Conservation (phyloP, 2,797 vertebrate genomes). For the Pipistrellus pygmaeus region DNA sequence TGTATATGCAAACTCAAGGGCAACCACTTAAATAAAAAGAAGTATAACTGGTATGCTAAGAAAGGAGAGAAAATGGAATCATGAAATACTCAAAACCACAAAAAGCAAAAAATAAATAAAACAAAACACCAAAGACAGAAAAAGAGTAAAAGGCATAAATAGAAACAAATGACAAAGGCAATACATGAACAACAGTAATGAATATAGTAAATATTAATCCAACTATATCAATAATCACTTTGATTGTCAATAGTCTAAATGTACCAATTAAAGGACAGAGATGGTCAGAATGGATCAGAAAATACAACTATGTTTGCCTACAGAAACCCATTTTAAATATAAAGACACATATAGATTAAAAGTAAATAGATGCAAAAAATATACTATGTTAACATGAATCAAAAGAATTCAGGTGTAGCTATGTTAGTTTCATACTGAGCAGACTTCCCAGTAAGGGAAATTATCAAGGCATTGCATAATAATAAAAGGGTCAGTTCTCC, state of each 20-base stretch:
- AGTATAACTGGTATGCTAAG: not conserved
- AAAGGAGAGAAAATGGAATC: not conserved
- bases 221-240: not conserved
- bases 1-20: not conserved
- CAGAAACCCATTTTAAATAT: constrained; percentile 7
- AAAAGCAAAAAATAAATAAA: not conserved
- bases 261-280: not conserved
- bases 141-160: not conserved
- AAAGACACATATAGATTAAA: not conserved
- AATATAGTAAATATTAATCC: not conserved
- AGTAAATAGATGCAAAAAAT: not conserved
- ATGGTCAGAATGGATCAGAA: not conserved
- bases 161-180: not conserved
- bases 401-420: not conserved
- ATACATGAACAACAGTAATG: not conserved
- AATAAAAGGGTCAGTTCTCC: not conserved
- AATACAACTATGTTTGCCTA: not conserved
- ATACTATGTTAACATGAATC: not conserved
- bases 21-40: not conserved
- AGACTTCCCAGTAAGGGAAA: not conserved
- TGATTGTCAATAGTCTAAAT: not conserved
- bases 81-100: not conserved
- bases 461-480: not conserved
- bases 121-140: not conserved
- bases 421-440: not conserved